A percentile compares a stretch with the other conserved stretches of the same genome.
These are phyloP conservation scores for Cassiopea xamachana DNA, from an alignment of 30 jellyfish, hydroid and myxozoan genomes.

Conservation along the genomic window DNA sequence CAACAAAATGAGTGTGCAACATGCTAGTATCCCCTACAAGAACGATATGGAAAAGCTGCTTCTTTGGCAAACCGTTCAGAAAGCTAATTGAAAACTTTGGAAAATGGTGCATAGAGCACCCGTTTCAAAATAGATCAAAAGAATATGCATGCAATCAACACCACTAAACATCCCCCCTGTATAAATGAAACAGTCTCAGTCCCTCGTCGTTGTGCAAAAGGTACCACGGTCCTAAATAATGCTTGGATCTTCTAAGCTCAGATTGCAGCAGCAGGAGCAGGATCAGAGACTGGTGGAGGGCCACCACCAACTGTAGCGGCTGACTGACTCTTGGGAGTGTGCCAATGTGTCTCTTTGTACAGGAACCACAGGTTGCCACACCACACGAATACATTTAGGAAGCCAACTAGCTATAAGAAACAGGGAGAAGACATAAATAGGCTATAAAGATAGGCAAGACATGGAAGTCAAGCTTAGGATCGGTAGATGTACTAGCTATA, in stretches of 20 bases:
- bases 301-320: conserved; percentile 81
- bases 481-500: no score
- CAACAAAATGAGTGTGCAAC: no score
- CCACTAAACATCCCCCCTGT: background rate
- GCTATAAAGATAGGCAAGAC: no score
- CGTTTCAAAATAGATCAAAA: no score
- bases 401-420: conserved; percentile 81
- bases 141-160: no score
- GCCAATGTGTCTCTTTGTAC: conserved; percentile 99
- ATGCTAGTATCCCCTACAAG: no score
- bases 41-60: no score
- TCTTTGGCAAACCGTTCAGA: no score
- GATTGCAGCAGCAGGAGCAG: conserved; percentile 96
- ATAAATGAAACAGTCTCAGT: background rate
- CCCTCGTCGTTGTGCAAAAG: background rate
- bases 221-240: background rate
- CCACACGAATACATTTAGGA: conserved; percentile 97
- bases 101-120: no score
- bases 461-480: no score
- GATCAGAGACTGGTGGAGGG: conserved; percentile 56
- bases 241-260: background rate
- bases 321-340: conserved; percentile 52
- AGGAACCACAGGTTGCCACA: conserved; percentile 98
- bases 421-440: background rate
- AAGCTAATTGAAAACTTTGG: no score